Conservation (phyloP, 1,140 invertebrate species). For the Acromyrmex heyeri region DNA sequence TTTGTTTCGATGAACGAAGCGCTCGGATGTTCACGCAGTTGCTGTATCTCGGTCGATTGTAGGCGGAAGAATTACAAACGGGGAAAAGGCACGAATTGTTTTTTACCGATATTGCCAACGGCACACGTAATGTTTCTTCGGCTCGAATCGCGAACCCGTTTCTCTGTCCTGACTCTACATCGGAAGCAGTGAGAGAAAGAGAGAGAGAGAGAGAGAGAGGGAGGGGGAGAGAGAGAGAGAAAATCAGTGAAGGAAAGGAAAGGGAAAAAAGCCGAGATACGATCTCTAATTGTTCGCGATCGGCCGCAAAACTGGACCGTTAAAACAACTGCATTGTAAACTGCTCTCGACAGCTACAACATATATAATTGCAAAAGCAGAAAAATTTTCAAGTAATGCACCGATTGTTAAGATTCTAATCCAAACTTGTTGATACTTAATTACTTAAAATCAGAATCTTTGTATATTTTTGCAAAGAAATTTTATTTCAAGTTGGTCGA, state of each 20-base stretch:
- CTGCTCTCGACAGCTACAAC: slow-evolving; percentile 3
- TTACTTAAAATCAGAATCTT: neutral
- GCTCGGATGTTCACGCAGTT: neutral
- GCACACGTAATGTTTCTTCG: slow-evolving; percentile 26
- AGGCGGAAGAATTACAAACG: slow-evolving; percentile 32
- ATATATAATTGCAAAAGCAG: slow-evolving; percentile 9
- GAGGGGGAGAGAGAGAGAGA: slow-evolving; percentile 22
- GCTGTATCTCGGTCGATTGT: neutral
- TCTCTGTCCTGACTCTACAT: slow-evolving; percentile 1
- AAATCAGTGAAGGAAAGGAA: neutral
- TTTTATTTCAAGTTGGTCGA: neutral
- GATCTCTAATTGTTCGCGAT: slow-evolving; percentile 78
- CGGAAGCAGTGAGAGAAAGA: neutral
- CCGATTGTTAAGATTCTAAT: neutral
- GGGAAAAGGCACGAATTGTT: slow-evolving; percentile 23
- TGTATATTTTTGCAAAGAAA: neutral
- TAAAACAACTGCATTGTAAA: slow-evolving; percentile 57
- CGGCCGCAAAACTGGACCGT: slow-evolving; percentile 63
- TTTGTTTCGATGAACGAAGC: neutral
- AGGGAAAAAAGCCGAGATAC: slow-evolving; percentile 68
- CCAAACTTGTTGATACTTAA: neutral
- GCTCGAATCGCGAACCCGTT: slow-evolving; percentile 23
- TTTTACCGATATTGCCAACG: neutral
- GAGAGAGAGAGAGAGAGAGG: neutral
- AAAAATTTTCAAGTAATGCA: slow-evolving; percentile 32